Percentiles rank a stretch among this genome's conserved stretches.
Evolutionary conservation across 2,797 vertebrate genomes (phyloP).

Genomic region (Zalophus californianus): DNA sequence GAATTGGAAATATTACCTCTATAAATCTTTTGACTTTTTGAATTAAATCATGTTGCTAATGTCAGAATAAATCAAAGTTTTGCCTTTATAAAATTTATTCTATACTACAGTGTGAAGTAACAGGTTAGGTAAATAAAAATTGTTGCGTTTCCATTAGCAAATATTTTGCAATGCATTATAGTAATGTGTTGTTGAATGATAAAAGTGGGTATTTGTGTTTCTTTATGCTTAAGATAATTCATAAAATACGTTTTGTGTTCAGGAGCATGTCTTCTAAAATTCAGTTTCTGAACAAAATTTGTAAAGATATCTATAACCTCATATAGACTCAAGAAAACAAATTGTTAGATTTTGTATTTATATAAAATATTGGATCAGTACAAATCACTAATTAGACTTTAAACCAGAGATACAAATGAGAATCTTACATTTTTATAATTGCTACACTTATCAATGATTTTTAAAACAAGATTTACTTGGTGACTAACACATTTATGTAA

Average conservation of each 20-base stretch:
- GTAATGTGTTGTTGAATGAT: conserved; percentile 66
- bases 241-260: conserved; percentile 65
- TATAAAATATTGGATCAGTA: conserved; percentile 51
- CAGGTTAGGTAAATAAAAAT: conserved; percentile 61
- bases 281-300: conserved; percentile 70
- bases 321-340: conserved; percentile 50
- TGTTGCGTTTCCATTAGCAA: conserved; percentile 52
- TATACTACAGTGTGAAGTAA: conserved; percentile 54
- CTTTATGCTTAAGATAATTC: conserved; percentile 65
- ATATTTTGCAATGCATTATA: conserved; percentile 64
- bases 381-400: conserved; percentile 54
- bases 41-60: conserved; percentile 69
- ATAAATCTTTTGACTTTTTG: conserved; percentile 59
- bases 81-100: conserved; percentile 64
- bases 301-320: conserved; percentile 48
- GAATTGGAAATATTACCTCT: conserved; percentile 58
- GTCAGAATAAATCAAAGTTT: conserved; percentile 64
- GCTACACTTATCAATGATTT: conserved; percentile 56
- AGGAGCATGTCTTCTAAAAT: conserved; percentile 60
- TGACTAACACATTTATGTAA: conserved; percentile 57
- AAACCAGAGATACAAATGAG: conserved; percentile 37
- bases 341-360: conserved; percentile 59
- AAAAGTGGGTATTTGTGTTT: conserved; percentile 53
- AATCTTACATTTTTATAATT: conserved; percentile 57
- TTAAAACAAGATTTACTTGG: conserved; percentile 72